Evolutionary conservation across 2,888 invertebrate species (phyloP), one percentile per base, ranked within the genome.

Genomic region (Alviniconcha strummeri): DNA sequence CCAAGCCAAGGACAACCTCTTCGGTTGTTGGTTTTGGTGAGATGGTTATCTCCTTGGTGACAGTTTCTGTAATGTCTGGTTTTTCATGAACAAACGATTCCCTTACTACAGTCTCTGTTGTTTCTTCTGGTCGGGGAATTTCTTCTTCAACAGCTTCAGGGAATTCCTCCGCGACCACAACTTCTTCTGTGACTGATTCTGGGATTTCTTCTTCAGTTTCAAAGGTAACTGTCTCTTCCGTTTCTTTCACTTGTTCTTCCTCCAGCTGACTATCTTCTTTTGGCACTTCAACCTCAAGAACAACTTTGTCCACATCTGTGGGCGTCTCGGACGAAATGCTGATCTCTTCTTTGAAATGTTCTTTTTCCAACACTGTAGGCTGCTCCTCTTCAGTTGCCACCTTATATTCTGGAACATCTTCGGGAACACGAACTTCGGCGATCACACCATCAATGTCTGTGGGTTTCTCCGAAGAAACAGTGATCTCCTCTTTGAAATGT

Each of bases 191-290:
- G 7, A 17, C n/a, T 72, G 60, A 19, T 72, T 72, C n/a, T 11
- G 11, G 54, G 7, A 77, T 17, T 17, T 56, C 57, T 77, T 56
- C 57, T 19, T 13, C 54, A n/a, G 52, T 72, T 55, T 80, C 69
- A 71, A 80, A 2, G 5, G 9, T 56, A 15, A 8, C 54, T 64
- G 8, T 56, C 17, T 67, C 80, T 80, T 69, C 72, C 54, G 17
- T 54, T 64, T 72, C 54, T 80, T 83, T 83, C 52, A 67, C 80
- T n/a, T n/a, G n/a, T n/a, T n/a, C n/a, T n/a, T n/a, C n/a, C n/a
- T n/a, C n/a, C n/a, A n/a, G n/a, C n/a, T n/a, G n/a, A 64, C 67
- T 36, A 82, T 72, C n/a, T 77, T 82, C 79, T 77, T 83, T 79
- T 56, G 64, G 80, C 57, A 55, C 56, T 55, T 56, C 80, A n/a